Base-by-base conservation (phyloP, 2,797 vertebrate genomes). In the Hoplostethus mediterraneus region DNA sequence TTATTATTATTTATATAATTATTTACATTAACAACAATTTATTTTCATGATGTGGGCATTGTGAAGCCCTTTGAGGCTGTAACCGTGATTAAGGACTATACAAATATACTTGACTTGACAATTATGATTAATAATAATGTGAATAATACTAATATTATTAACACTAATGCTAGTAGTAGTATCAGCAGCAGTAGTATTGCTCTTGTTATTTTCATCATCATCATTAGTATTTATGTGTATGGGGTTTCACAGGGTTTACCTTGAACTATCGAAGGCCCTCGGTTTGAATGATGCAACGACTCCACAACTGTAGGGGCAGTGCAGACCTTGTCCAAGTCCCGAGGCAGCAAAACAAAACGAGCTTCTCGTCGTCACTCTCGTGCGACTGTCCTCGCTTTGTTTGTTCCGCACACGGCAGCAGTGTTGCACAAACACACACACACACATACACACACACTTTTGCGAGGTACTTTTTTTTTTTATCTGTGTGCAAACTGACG, bases 371-470 rank as follows among this genome's bases (percentile, higher is more conserved):
- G 90, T 90, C 85, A 84, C 36, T 75, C 31, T 64, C 10, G 9
- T 42, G 88, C 87, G 87, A 75, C 85, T 0, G 30, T 44, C 51
- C 55, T 49, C 28, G 89, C 83, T 93, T 92, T 92, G 89, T 93
- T 90, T 88, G 88, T 92, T 91, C 90, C 87, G 87, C 33, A 84
- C 80, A 88, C 85, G 87, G 85, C 85, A 77, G 73, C 87, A 88
- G 47, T 25, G 40, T 56, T 13, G 55, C 81, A 42, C 64, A 81
- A 80, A 77, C 80, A 71, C 77, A 81, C 84, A 28, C 28, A 28
- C 28, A 28, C 3, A 28, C 28, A 28, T 21, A 21, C 28, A 28
- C 28, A 28, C 28, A 28, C 28, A 28, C 28, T 28, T 47, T 59
- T 60, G 52, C 2, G 28, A 12, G 40, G 63, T 36, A 75, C 28